These are phyloP conservation scores for Odobenus rosmarus DNA, from an alignment of 2,113 vertebrate species.

Conservation along the genomic window DNA sequence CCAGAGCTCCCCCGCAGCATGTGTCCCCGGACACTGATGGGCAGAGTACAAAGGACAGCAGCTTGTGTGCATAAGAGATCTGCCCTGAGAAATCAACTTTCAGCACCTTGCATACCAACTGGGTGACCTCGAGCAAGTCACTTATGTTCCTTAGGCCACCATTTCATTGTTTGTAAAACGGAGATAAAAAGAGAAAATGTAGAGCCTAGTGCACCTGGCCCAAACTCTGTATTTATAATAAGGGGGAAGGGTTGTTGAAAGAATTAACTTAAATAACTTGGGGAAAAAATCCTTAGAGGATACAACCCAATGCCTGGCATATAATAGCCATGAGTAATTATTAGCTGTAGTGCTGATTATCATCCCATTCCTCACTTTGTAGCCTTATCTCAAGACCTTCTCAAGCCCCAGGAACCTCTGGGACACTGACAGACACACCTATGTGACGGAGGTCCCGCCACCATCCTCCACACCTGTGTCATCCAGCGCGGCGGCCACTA, in stretches of 20 bases:
- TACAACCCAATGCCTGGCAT: neutral
- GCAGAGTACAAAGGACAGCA: neutral
- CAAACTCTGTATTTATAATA: neutral
- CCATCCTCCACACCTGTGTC: neutral
- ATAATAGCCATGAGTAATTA: neutral
- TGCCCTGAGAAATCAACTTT: neutral
- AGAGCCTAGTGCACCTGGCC: neutral
- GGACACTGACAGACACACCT: neutral
- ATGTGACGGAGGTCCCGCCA: neutral
- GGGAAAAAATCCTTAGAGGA: neutral
- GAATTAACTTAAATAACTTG: neutral
- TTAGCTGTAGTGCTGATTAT: neutral
- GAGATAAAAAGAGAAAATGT: neutral
- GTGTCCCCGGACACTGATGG: neutral
- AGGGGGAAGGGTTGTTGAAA: neutral
- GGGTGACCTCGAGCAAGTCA: neutral
- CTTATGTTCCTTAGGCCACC: neutral
- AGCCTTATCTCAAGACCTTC: neutral
- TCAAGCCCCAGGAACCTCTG: neutral
- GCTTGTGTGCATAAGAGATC: neutral
- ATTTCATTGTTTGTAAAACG: slow-evolving; percentile 17
- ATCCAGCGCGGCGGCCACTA: neutral
- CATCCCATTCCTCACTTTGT: neutral
- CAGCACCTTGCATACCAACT: neutral
- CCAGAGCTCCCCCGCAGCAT: neutral